Base-by-base conservation (phyloP, 2,797 vertebrate species). In the Pachyuromys duprasi region DNA sequence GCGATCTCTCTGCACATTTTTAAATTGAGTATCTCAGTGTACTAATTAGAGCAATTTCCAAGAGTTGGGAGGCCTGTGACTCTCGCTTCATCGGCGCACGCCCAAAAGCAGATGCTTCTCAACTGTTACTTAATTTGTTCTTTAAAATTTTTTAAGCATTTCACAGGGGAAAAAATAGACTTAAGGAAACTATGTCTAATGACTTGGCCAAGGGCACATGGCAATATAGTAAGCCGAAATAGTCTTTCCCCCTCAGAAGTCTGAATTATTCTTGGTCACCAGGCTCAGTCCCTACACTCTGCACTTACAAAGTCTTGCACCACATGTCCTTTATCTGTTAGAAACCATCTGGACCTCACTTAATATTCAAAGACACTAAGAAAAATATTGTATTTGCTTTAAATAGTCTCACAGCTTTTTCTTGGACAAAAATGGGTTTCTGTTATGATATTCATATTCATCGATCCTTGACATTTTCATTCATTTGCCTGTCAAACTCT, bases 71-170 rank as follows among this genome's bases (percentile, higher is more conserved):
- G 57, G 57, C 60, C 88, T 45, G 13, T 39, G 78, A 57, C 78
- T 93, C 60, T 96, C 26, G 69, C 45, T 95, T 94, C 86, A 92
- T 42, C 94, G 92, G 86, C 82, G 33, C n/a, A 74, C 94, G 67
- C 86, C 62, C 45, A 81, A 96, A 96, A 89, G 75, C 57, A 67
- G 86, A 55, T 95, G 63, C 55, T 94, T 82, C 91, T 75, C 74
- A 92, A 72, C 13, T 76, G 36, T 86, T 83, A 74, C 57, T 92
- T 94, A 63, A 95, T 92, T 95, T 87, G 63, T 14, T 91, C 45
- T 92, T 79, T 87, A 39, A 93, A 90, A 65, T 26, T 93, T 90
- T 62, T 22, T 42, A 94, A 63, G 33, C 83, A 88, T 94, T 95
- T 95, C 93, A 76, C 8, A 94, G 63, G 53, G 20, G 13, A 15